phyloP scores from a whole-genome alignment of 2,113 vertebrate genomes.

The Merops nubicus region DNA sequence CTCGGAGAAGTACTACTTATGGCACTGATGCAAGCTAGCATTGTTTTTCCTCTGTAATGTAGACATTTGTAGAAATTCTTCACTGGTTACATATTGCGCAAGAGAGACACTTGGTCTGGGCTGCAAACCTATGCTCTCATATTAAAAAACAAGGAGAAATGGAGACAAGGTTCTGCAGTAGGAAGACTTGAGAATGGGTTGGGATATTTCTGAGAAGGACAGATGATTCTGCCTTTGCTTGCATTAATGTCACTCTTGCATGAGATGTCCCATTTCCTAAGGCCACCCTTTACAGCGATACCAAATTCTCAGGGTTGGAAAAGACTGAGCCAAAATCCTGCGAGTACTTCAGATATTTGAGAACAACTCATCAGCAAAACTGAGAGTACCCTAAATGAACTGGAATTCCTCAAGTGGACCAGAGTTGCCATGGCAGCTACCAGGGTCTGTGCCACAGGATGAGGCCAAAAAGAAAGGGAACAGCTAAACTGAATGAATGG shows the following conservation, averaged over 20 bases:
- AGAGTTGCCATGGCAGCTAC: constrained; percentile 40
- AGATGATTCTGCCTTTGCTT: background rate
- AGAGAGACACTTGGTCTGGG: background rate
- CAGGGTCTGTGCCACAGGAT: background rate
- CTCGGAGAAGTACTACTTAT: accelerated
- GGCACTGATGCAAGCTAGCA: background rate
- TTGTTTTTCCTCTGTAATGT: background rate
- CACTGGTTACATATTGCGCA: background rate
- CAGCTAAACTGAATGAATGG: background rate
- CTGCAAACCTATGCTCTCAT: background rate
- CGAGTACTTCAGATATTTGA: background rate
- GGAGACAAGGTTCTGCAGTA: background rate
- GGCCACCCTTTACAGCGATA: background rate
- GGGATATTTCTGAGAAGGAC: background rate
- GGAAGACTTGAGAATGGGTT: background rate
- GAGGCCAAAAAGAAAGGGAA: constrained; percentile 14
- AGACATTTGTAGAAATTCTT: background rate
- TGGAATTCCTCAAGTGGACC: constrained; percentile 22
- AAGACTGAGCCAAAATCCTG: background rate
- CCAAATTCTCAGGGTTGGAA: background rate
- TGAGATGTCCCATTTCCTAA: background rate
- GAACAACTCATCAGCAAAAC: background rate
- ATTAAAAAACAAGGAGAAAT: background rate
- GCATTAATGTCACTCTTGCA: background rate
- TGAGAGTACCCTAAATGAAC: background rate